phyloP scores from a whole-genome alignment of 2,888 invertebrate species.

The Cataglyphis rosenhaueri region DNA sequence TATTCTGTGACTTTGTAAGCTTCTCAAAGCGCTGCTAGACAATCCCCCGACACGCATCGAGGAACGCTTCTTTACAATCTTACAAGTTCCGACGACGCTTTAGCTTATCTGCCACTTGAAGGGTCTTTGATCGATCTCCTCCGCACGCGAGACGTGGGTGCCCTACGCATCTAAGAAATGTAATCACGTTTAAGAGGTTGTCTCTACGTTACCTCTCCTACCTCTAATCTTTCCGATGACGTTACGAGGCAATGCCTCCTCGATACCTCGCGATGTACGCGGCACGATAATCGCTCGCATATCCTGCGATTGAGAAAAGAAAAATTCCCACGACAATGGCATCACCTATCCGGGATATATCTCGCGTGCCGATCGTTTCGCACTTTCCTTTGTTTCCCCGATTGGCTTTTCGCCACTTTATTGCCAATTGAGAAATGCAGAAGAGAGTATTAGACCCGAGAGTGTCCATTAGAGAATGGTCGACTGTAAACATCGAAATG shows the following conservation, averaged over 20 bases:
- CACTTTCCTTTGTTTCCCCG: slow-evolving; percentile 55
- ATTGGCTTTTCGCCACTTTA: slow-evolving; percentile 54
- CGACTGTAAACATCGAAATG: slow-evolving; percentile 59
- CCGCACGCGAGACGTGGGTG: slow-evolving; percentile 49
- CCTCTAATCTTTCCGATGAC: slow-evolving; percentile 55
- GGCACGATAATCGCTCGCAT: slow-evolving; percentile 45
- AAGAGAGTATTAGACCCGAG: slow-evolving; percentile 31
- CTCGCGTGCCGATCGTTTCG: slow-evolving; percentile 17
- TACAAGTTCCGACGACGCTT: slow-evolving; percentile 45
- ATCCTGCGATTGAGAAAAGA: slow-evolving; percentile 17
- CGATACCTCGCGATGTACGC: slow-evolving; percentile 20
- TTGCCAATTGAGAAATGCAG: slow-evolving; percentile 48
- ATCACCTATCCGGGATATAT: slow-evolving; percentile 36
- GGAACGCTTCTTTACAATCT: slow-evolving; percentile 39
- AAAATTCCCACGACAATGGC: slow-evolving; percentile 57
- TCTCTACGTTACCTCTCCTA: slow-evolving; percentile 45
- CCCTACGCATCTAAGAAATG: slow-evolving; percentile 41
- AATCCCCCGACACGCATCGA: slow-evolving; percentile 16
- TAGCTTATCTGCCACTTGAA: slow-evolving; percentile 49
- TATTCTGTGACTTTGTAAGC: slow-evolving; percentile 28
- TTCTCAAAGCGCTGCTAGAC: slow-evolving; percentile 23
- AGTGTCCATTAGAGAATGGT: slow-evolving; percentile 14
- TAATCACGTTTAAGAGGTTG: slow-evolving; percentile 66
- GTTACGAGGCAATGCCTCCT: slow-evolving; percentile 55
- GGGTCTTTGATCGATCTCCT: slow-evolving; percentile 55